Conservation (phyloP, 2,113 vertebrate species). For the Enhydra lutris region DNA sequence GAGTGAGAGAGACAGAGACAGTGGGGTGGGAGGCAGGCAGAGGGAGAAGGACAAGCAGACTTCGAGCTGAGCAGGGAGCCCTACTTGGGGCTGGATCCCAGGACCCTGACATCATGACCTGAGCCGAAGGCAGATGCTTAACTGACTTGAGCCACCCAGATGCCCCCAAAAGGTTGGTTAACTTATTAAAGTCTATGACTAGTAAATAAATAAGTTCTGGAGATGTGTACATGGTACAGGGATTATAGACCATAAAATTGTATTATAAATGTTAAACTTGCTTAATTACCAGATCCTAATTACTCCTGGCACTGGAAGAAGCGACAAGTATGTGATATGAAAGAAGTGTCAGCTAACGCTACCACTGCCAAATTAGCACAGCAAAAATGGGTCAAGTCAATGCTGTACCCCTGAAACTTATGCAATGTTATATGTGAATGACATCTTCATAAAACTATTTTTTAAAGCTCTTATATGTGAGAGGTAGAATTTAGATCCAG, state of each 20-base stretch:
- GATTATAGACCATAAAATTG: background rate
- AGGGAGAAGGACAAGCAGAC: background rate
- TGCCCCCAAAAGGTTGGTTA: background rate
- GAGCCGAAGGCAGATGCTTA: background rate
- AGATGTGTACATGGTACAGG: background rate
- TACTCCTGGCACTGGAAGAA: background rate
- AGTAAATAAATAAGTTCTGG: background rate
- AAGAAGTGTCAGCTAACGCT: background rate
- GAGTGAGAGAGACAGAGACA: background rate
- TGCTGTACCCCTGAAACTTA: background rate
- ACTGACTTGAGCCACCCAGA: background rate
- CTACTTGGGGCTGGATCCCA: background rate
- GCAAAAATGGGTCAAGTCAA: background rate
- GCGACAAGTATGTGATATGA: background rate
- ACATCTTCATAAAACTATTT: background rate
- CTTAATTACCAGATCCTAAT: background rate
- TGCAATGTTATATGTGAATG: background rate
- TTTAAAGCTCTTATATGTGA: background rate
- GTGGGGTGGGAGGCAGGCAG: background rate
- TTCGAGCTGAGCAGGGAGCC: background rate
- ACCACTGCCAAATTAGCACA: background rate
- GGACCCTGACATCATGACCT: background rate
- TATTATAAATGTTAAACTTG: background rate
- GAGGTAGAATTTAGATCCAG: background rate
- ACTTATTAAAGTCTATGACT: background rate